Percentiles rank a stretch among this genome's conserved stretches.
Evolutionary conservation across 2,888 invertebrate genomes (phyloP).

Genomic region (Macroteleia sp.): DNA sequence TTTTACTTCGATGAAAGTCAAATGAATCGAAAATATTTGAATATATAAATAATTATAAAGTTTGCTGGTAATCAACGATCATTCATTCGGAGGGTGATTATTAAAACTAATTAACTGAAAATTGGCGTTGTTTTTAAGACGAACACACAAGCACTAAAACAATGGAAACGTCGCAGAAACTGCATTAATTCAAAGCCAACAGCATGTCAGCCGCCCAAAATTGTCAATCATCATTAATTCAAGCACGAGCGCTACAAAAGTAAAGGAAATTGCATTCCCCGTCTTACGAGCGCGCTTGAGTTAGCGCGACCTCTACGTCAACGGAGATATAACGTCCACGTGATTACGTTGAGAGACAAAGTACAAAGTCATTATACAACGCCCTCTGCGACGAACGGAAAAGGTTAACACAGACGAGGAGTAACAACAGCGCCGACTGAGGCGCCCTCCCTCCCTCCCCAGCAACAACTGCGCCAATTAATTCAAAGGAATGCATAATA

Average conservation of each 20-base stretch:
- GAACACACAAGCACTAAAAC: not conserved
- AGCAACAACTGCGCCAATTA: slow-evolving; percentile 35
- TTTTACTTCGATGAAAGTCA: no score
- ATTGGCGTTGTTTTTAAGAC: not conserved
- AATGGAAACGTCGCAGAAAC: not conserved
- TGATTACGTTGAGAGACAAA: slow-evolving; percentile 20
- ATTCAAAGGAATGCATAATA: slow-evolving; percentile 37
- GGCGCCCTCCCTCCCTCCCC: not conserved
- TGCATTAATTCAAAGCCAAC: slow-evolving; percentile 23
- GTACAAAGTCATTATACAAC: slow-evolving; percentile 16
- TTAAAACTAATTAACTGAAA: no score
- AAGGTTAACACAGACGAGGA: not conserved
- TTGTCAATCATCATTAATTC: slow-evolving; percentile 53
- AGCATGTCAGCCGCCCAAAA: slow-evolving; percentile 24
- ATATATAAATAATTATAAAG: no score
- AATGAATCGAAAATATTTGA: no score
- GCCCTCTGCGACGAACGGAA: not conserved
- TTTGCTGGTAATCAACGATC: no score
- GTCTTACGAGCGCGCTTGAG: slow-evolving; percentile 22
- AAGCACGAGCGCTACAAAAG: slow-evolving; percentile 39
- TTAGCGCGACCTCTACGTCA: slow-evolving; percentile 14
- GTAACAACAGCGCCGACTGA: not conserved
- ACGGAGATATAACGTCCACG: slow-evolving; percentile 26
- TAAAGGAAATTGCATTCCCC: slow-evolving; percentile 52
- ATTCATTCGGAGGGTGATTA: no score